Percentiles rank a stretch among this genome's conserved stretches.
Evolutionary conservation across 2,888 invertebrate genomes (phyloP).

Genomic region (Norana najaformis): DNA sequence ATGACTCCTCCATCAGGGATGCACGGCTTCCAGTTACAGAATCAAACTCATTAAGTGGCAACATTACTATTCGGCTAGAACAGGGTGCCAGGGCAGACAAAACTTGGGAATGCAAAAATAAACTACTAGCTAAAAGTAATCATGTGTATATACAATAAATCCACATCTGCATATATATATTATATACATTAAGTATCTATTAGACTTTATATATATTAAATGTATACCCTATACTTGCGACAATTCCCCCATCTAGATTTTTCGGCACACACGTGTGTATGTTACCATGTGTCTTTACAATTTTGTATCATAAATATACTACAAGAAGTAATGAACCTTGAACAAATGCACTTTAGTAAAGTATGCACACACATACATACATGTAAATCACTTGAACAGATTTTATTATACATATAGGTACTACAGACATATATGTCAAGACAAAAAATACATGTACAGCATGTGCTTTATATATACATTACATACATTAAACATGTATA

Average conservation of each 20-base stretch:
- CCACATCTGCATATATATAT: background rate
- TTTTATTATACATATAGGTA: background rate
- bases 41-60: background rate
- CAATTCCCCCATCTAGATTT: background rate
- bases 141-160: background rate
- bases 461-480: background rate
- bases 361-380: too few relatives aligned
- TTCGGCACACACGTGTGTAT: background rate
- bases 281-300: too few relatives aligned
- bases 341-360: background rate
- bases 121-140: constrained; percentile 5
- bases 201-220: background rate
- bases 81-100: background rate
- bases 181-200: background rate
- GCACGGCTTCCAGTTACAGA: too few relatives aligned
- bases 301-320: background rate
- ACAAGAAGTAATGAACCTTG: background rate
- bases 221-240: background rate
- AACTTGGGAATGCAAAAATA: constrained; percentile 5
- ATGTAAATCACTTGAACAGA: background rate
- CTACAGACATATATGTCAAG: background rate
- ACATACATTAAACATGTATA: background rate
- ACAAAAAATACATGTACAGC: background rate
- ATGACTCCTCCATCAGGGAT: too few relatives aligned
- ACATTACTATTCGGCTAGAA: background rate